Evolutionary conservation across 2,888 invertebrate genomes (phyloP), one percentile per base, ranked within the genome.

Genomic region (Erebia palarica): DNA sequence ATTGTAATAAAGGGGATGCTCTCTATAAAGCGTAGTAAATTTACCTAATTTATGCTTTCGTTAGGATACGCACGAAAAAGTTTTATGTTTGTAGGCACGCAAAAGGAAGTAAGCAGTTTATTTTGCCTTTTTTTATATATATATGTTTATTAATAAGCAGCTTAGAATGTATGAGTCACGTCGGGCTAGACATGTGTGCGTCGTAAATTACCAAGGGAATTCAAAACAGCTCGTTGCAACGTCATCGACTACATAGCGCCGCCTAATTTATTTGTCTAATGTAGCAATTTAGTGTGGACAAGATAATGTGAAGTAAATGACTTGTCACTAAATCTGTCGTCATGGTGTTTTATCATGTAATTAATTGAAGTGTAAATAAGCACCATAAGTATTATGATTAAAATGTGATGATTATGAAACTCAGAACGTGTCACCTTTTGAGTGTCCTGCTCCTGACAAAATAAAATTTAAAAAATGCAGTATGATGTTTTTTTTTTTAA

Each of bases 11-110:
- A 90, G 93, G 90, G 92, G 92, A 92, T 91, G 87, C 84, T 90
- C 88, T 89, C 84, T 87, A 88, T 89, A 89, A 85, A 84, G 81
- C 81, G 83, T 80, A 85, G 82, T 92, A 89, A 90, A 90, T 93
- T 91, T 88, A 87, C 88, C 86, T 90, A 92, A 92, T 92, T 93
- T 92, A 92, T 91, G 91, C 89, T 91, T 90, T 89, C 85, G 88
- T 91, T 87, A 84, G 88, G 89, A 88, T 91, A 92, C 90, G 90
- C 92, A 92, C 86, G 91, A 89, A 86, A 82, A 91, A 89, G 84
- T 92, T 93, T 92, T 92, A 92, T 92, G 91, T 88, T 82, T 80
- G 80, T 83, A 81, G 81, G 84, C 92, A 92, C 92, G 92, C 92
- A 81, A 92, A 89, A 91, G 91, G 91, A 92, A 91, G 89, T 90